Evolutionary conservation across 2,113 vertebrate genomes (phyloP).

Genomic region (Rafetus swinhoei): DNA sequence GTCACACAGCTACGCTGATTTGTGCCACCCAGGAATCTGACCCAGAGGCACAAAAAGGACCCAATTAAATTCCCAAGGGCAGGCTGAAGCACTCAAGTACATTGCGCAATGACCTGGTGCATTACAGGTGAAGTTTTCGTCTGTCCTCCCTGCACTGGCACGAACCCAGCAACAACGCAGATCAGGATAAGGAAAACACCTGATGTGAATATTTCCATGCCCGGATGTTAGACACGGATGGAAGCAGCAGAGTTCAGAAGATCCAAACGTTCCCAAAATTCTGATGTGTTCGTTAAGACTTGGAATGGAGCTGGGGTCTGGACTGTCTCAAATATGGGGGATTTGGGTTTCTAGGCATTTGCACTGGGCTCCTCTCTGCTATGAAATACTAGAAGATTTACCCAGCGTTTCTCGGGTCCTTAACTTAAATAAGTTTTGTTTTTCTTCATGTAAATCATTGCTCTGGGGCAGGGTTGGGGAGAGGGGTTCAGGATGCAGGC

Average conservation of each 20-base stretch:
- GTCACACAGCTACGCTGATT: neutral
- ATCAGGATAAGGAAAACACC: neutral
- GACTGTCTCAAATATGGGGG: neutral
- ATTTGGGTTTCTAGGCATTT: neutral
- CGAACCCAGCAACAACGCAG: neutral
- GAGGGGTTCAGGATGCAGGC: no score
- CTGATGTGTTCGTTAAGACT: neutral
- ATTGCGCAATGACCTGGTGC: neutral
- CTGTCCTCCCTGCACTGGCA: neutral
- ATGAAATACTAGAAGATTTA: no score
- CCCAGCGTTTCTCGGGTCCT: no score
- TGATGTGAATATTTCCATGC: neutral
- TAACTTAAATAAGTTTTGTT: no score
- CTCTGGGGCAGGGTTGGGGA: no score
- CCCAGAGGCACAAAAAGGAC: neutral
- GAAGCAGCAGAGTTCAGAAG: neutral
- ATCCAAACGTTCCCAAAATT: neutral
- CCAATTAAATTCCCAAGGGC: rapidly evolving
- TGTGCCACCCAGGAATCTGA: neutral
- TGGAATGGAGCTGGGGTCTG: neutral
- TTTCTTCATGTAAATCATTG: no score
- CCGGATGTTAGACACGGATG: rapidly evolving
- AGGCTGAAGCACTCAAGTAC: neutral
- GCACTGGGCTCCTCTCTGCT: neutral
- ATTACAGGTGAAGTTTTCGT: neutral